These are phyloP conservation scores for Sebastes taczanowskii DNA, from an alignment of 2,797 vertebrate species.

Conservation along the genomic window DNA sequence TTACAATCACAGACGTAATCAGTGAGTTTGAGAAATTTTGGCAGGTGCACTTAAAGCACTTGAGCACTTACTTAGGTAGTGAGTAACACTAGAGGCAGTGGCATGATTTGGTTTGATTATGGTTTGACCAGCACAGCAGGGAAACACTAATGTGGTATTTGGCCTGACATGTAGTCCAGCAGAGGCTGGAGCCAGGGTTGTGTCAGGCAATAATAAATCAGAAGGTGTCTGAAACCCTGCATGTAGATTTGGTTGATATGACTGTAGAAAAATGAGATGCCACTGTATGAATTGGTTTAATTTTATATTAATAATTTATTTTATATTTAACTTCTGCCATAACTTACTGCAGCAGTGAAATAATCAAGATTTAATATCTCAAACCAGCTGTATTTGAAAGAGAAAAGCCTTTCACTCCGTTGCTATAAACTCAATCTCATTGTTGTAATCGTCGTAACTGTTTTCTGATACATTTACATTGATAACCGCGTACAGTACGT, in stretches of 20 bases:
- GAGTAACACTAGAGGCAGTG: neutral
- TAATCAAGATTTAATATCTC: too few relatives aligned
- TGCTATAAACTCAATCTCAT: neutral
- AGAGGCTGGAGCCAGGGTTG: neutral
- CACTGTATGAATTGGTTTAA: neutral
- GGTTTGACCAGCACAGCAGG: conserved; percentile 4
- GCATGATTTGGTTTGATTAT: too few relatives aligned
- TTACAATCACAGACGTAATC: neutral
- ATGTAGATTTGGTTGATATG: neutral
- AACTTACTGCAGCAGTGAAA: neutral
- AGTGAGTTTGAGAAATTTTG: neutral
- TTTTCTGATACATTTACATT: neutral
- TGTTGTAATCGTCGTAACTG: neutral
- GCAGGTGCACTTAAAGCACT: neutral
- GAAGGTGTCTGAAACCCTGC: neutral
- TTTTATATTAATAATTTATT: neutral
- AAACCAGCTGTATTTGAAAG: neutral
- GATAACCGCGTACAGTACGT: neutral
- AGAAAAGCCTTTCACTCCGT: neutral
- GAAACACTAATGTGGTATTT: conserved; percentile 5
- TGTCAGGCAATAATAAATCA: neutral
- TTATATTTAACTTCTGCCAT: neutral
- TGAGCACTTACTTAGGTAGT: neutral
- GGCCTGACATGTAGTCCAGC: neutral
- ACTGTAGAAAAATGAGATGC: neutral